phyloP scores from a whole-genome alignment of 2,888 invertebrate species.

The Phyto melanocephala region DNA sequence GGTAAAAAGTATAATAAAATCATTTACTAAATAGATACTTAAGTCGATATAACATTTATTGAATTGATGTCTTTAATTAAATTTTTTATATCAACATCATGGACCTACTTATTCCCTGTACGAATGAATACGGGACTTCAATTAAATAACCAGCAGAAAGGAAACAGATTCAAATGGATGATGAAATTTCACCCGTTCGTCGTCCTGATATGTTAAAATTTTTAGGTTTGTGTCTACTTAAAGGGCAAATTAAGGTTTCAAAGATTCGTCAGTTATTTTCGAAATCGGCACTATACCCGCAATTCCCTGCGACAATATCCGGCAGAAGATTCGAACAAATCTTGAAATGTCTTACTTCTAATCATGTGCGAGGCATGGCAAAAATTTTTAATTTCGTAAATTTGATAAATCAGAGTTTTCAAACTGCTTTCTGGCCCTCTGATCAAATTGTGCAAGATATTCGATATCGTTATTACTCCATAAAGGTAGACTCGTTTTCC shows the following conservation, averaged over 20 bases:
- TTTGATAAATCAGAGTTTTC: too few relatives aligned
- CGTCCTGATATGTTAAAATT: slow-evolving; percentile 37
- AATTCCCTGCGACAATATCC: slow-evolving; percentile 2
- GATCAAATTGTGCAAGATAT: slow-evolving; percentile 42
- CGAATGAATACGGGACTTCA: slow-evolving; percentile 37
- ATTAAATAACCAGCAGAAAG: slow-evolving; percentile 40
- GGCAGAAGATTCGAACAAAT: slow-evolving; percentile 48
- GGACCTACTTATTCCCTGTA: slow-evolving; percentile 42
- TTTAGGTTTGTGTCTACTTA: slow-evolving; percentile 48
- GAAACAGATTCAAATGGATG: slow-evolving; percentile 44
- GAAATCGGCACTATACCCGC: neutral
- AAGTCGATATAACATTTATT: too few relatives aligned
- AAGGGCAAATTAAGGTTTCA: neutral
- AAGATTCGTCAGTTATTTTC: neutral
- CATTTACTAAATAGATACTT: too few relatives aligned
- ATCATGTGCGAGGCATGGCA: slow-evolving; percentile 44
- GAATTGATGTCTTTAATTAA: slow-evolving; percentile 42
- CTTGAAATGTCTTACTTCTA: slow-evolving; percentile 46
- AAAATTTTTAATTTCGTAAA: slow-evolving; percentile 40
- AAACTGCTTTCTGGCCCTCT: too few relatives aligned
- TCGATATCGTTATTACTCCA: slow-evolving; percentile 34
- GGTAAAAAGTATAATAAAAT: too few relatives aligned
- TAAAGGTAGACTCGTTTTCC: neutral
- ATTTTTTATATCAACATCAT: slow-evolving; percentile 38
- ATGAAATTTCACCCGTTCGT: slow-evolving; percentile 43